Evolutionary conservation across 2,888 invertebrate species (phyloP), one percentile per base, ranked within the genome.

Genomic region (Apotomis capreana): DNA sequence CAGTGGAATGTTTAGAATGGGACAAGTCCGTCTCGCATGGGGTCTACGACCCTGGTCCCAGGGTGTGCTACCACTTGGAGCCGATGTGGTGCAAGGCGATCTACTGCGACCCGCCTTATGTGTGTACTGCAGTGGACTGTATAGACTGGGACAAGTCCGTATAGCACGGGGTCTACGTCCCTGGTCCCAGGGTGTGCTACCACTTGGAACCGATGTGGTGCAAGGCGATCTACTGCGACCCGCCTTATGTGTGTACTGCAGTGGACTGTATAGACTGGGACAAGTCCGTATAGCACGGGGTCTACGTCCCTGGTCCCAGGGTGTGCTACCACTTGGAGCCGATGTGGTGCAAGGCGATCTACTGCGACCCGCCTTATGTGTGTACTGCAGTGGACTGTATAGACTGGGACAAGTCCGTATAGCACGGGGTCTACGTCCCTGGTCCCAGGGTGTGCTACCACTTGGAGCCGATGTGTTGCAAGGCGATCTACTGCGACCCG

Each of bases 151-250:
- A 3, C 49, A 9, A 9, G 12, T 49, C 49, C 9, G 9, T 12
- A 0, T 2, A 9, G 9, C 10, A 49, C 8, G 49, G 10, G 0
- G 26, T 26, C 26, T 26, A 26, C 9, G 10, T 9, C 9, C 6
- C 6, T 40, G 5, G 40, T 40, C 40, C 40, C 5, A 4, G 46
- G 9, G 49, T 49, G 49, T 49, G 49, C 12, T 49, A 9, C 49
- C 9, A 49, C 49, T 49, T 96, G 44, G 95, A 96, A 84, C 97
- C 49, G 9, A 49, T 49, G 49, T 49, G 49, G 49, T 49, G 49
- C 49, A 9, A 49, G 8, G 9, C 49, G 9, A 9, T 49, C 49
- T 49, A 49, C 49, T 10, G 49, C 49, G 49, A 49, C 49, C 49
- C 49, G 12, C 49, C 9, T 9, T 49, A 49, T 9, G 9, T 49